phyloP scores from a whole-genome alignment of 1,140 invertebrate genomes.

The Bombus cullumanus region DNA sequence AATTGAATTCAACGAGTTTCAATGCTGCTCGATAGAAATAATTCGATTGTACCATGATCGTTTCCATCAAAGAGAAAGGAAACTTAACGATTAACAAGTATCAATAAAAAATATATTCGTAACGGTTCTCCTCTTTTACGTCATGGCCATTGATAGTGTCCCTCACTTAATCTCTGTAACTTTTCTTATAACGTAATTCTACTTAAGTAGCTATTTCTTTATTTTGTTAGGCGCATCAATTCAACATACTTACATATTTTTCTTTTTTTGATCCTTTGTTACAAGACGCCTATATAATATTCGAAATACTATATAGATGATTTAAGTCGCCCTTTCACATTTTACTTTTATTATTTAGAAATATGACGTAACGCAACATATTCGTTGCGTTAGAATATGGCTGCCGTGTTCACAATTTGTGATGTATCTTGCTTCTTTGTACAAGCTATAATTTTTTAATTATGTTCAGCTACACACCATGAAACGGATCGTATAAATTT shows the following conservation, averaged over 20 bases:
- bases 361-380: conserved; percentile 49
- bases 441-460: conserved; percentile 37
- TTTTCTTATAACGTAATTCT: conserved; percentile 63
- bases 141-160: conserved; percentile 57
- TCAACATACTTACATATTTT: conserved; percentile 22
- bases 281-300: conserved; percentile 45
- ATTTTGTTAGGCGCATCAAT: conserved; percentile 50
- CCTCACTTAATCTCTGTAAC: conserved; percentile 55
- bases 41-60: conserved; percentile 24
- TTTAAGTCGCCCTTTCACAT: conserved; percentile 62
- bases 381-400: conserved; percentile 66
- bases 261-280: conserved; percentile 20
- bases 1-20: too few species aligned
- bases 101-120: conserved; percentile 76
- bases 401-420: conserved; percentile 70
- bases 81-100: conserved; percentile 76
- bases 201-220: conserved; percentile 67
- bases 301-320: conserved; percentile 28
- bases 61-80: conserved; percentile 53
- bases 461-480: conserved; percentile 1
- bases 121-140: conserved; percentile 53
- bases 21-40: not conserved
- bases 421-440: conserved; percentile 64
- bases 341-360: conserved; percentile 52
- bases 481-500: not conserved